Evolutionary conservation across 2,113 vertebrate species (phyloP).

Genomic region (Psammodynastes pulverulentus): DNA sequence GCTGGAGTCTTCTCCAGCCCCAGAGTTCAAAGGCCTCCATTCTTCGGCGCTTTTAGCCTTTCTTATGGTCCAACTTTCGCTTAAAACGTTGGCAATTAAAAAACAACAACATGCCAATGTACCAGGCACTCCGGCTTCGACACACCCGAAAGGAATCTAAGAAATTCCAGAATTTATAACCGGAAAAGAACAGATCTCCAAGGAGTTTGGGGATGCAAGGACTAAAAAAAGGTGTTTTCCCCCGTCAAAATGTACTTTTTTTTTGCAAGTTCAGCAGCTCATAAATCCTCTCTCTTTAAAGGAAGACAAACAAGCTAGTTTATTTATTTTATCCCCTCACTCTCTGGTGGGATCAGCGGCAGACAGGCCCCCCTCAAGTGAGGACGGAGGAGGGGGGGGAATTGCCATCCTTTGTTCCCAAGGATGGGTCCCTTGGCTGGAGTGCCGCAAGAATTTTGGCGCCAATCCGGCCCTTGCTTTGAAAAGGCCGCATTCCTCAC

Average conservation of each 20-base stretch:
- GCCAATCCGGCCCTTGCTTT: constrained; percentile 39
- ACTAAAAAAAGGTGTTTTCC: no score
- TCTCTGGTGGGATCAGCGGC: accelerated
- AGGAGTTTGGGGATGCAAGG: neutral
- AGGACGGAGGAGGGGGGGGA: neutral
- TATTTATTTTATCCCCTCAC: neutral
- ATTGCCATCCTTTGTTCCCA: neutral
- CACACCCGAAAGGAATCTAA: neutral
- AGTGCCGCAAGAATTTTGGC: constrained; percentile 53
- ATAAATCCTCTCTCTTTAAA: neutral
- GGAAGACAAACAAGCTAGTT: neutral
- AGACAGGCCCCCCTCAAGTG: constrained; percentile 12
- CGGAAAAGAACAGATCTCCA: neutral
- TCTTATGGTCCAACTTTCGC: no score
- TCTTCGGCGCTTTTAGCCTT: no score
- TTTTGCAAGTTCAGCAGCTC: no score
- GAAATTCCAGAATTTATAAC: neutral
- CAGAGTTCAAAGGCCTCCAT: no score
- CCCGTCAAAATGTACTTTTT: neutral
- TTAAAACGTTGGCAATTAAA: no score
- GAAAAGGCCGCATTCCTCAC: constrained; percentile 56
- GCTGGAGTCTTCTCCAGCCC: no score
- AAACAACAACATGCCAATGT: neutral
- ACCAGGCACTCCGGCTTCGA: neutral
- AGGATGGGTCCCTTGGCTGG: constrained; percentile 16